Percentiles rank a stretch among this genome's conserved stretches.
These are phyloP conservation scores for Zosterops japonicus DNA, from an alignment of 2,113 vertebrate species.

Conservation along the genomic window DNA sequence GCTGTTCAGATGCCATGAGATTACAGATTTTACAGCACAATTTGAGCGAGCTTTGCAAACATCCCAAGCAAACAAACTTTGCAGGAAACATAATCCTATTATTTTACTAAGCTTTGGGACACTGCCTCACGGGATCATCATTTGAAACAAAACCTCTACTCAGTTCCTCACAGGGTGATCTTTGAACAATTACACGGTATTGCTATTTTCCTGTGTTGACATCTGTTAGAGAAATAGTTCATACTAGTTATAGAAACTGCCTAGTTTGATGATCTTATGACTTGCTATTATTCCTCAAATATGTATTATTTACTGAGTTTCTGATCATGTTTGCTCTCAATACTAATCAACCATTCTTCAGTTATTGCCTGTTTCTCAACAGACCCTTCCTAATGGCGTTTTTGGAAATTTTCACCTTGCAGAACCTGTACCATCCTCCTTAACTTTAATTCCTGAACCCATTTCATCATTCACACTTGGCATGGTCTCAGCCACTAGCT, in stretches of 20 bases:
- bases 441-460: neutral
- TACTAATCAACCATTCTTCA: neutral
- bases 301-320: neutral
- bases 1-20: neutral
- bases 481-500: neutral
- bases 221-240: neutral
- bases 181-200: neutral
- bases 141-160: neutral
- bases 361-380: neutral
- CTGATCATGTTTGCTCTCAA: neutral
- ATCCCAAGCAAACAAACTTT: neutral
- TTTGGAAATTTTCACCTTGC: neutral
- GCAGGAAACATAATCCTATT: neutral
- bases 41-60: neutral
- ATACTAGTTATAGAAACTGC: neutral
- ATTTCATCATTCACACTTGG: neutral
- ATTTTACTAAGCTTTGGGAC: neutral
- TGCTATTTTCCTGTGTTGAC: neutral
- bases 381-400: neutral
- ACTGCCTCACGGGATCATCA: neutral
- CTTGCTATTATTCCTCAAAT: neutral
- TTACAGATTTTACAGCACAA: neutral
- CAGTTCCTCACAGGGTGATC: neutral
- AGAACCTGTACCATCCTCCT: neutral
- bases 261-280: neutral